These are phyloP conservation scores for Cryptus armator DNA, from an alignment of 2,888 invertebrate genomes.

Conservation along the genomic window DNA sequence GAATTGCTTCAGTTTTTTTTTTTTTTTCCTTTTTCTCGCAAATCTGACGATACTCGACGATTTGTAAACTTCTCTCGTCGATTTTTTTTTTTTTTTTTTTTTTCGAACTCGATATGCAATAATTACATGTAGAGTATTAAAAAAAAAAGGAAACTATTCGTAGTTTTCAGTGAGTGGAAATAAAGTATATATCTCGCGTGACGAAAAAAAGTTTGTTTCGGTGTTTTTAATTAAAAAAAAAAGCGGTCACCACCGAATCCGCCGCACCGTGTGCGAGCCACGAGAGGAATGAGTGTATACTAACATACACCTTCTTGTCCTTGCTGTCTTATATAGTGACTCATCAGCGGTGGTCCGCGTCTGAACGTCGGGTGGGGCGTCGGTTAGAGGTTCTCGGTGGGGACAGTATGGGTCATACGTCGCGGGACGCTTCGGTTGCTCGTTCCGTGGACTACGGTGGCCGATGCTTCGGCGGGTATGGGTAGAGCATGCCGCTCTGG, in stretches of 20 bases:
- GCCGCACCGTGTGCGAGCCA: conserved; percentile 80
- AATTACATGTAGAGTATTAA: too few relatives aligned
- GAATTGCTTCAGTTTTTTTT: background rate
- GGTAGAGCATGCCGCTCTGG: background rate
- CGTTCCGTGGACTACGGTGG: conserved; percentile 31
- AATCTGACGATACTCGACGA: too few relatives aligned
- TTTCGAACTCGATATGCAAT: too few relatives aligned
- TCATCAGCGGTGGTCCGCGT: conserved; percentile 82
- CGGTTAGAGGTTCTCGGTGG: conserved; percentile 67
- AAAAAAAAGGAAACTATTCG: too few relatives aligned
- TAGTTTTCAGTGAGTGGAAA: background rate
- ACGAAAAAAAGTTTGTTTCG: background rate
- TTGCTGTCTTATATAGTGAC: conserved; percentile 85
- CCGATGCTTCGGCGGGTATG: conserved; percentile 41
- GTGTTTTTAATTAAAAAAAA: conserved; percentile 56
- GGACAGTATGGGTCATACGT: conserved; percentile 70
- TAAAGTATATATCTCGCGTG: background rate
- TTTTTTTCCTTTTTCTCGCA: background rate
- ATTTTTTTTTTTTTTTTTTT: too few relatives aligned
- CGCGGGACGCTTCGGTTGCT: conserved; percentile 51
- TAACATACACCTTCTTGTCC: conserved; percentile 85
- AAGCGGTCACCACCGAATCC: conserved; percentile 77
- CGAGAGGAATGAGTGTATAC: conserved; percentile 84
- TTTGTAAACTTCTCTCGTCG: too few relatives aligned
- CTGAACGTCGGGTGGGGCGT: conserved; percentile 69